Evolutionary conservation across 2,797 vertebrate genomes (phyloP).

Genomic region (Eospalax fontanierii): DNA sequence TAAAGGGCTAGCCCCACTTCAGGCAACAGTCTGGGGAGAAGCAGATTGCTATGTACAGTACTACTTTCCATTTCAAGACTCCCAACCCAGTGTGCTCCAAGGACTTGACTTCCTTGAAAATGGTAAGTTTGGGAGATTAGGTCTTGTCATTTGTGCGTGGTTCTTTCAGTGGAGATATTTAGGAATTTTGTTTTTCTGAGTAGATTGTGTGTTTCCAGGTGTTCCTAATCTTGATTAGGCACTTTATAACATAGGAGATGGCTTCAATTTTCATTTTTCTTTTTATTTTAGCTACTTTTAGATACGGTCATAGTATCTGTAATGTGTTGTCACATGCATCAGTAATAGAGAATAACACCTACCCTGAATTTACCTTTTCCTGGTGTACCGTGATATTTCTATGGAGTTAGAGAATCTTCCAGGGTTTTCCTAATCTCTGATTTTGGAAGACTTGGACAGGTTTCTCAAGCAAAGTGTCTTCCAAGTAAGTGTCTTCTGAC

Average conservation of each 20-base stretch:
- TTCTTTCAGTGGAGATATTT: conserved; percentile 36
- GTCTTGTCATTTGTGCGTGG: background rate
- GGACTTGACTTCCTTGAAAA: conserved; percentile 88
- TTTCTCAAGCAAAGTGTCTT: background rate
- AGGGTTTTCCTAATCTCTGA: background rate
- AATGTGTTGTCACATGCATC: background rate
- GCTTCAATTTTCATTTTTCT: background rate
- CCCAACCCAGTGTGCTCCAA: conserved; percentile 66
- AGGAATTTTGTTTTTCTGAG: conserved; percentile 56
- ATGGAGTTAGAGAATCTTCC: background rate
- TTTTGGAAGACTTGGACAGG: background rate
- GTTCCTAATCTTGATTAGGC: conserved; percentile 12
- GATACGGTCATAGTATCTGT: background rate
- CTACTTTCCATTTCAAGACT: conserved; percentile 93
- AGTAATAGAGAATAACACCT: background rate
- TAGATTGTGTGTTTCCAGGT: conserved; percentile 57
- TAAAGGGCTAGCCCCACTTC: conserved; percentile 94
- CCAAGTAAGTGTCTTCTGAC: background rate
- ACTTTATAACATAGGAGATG: background rate
- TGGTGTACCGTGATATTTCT: background rate
- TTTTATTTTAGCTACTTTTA: conserved; percentile 25
- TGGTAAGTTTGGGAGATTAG: conserved; percentile 87
- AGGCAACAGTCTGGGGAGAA: conserved; percentile 98
- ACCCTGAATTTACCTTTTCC: background rate
- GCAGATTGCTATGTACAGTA: conserved; percentile 98